Base-by-base conservation (phyloP, 2,113 vertebrate genomes). In the Rafetus swinhoei region DNA sequence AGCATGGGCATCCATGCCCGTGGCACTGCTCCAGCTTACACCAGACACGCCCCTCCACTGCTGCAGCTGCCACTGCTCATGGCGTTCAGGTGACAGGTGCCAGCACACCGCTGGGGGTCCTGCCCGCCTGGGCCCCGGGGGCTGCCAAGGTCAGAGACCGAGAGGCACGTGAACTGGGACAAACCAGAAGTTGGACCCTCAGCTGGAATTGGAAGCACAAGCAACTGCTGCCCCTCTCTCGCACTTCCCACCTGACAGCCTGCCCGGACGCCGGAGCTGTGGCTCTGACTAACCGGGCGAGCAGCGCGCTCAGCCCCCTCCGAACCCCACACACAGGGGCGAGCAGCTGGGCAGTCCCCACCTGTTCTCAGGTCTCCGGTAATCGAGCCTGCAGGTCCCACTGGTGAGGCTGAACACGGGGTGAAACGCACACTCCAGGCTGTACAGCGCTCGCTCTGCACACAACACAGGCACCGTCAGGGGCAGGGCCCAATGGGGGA, bases 341-440 rank as follows among this genome's bases (percentile, higher is more conserved):
- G 77, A 50, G 1, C 9, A 13, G 3, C 1, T 25, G 56, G 2
- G 0, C 6, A 39, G 39, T 1, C 24, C 79, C 11, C 91, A 99
- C 99, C 99, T 99, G 98, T 99, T 99, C 98, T 99, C 99, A 0
- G 98, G 97, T 85, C 99, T 98, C 81, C 98, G 97, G 97, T 99
- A 99, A 95, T 99, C 99, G 93, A 99, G 98, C 89, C 99, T 97
- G 98, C 99, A 99, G 83, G 95, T 97, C 24, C 99, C 99, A 0
- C 98, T 99, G 62, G 99, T 99, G 92, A 99, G 98, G 89, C 99
- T 99, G 98, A 99, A 99, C 81, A 99, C 86, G 0, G 99, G 99
- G 84, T 99, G 99, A 97, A 99, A 99, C 24, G 98, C 97, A n/a
- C 99, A 99, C 93, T 99, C 99, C 97, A 99, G 98, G 96, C 99